Conservation (phyloP, 37 sponge, comb jelly and placozoan species). For the Hormiphora californensis region DNA sequence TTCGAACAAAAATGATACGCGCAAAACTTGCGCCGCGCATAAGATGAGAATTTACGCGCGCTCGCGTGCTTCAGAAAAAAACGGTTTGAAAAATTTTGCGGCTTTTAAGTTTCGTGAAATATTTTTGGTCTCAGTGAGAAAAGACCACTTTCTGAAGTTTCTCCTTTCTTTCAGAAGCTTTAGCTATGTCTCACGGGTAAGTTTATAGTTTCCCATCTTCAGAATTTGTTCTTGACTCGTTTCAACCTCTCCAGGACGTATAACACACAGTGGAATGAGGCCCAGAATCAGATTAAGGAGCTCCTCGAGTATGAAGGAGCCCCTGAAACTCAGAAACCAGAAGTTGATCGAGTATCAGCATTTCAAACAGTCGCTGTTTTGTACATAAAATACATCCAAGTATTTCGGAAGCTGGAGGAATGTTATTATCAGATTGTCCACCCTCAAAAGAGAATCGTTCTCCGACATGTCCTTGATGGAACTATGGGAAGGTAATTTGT, state of each 20-base stretch:
- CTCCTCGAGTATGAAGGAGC: conserved; percentile 74
- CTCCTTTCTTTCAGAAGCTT: too few relatives aligned
- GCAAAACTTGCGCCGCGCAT: too few relatives aligned
- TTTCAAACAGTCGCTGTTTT: conserved; percentile 80
- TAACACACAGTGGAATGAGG: conserved; percentile 80
- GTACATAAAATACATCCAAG: conserved; percentile 84
- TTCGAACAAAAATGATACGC: too few relatives aligned
- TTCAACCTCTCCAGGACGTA: conserved; percentile 67
- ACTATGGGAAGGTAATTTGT: conserved; percentile 79
- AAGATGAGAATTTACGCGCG: too few relatives aligned
- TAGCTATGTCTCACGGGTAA: too few relatives aligned
- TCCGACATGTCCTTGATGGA: conserved; percentile 85
- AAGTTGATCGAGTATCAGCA: conserved; percentile 71
- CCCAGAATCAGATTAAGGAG: conserved; percentile 67
- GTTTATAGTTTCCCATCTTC: too few relatives aligned
- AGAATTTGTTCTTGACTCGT: too few relatives aligned
- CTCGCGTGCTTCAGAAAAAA: too few relatives aligned
- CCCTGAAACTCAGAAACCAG: conserved; percentile 72
- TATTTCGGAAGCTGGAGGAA: conserved; percentile 79
- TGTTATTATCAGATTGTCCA: conserved; percentile 97
- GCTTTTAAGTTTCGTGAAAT: too few relatives aligned
- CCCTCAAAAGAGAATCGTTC: conserved; percentile 83
- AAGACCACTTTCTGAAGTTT: too few relatives aligned
- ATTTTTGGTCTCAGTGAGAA: too few relatives aligned
- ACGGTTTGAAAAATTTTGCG: too few relatives aligned